Evolutionary conservation across 2,797 vertebrate genomes (phyloP), one percentile per base, ranked within the genome.

Genomic region (Acrocephalus scirpaceus): DNA sequence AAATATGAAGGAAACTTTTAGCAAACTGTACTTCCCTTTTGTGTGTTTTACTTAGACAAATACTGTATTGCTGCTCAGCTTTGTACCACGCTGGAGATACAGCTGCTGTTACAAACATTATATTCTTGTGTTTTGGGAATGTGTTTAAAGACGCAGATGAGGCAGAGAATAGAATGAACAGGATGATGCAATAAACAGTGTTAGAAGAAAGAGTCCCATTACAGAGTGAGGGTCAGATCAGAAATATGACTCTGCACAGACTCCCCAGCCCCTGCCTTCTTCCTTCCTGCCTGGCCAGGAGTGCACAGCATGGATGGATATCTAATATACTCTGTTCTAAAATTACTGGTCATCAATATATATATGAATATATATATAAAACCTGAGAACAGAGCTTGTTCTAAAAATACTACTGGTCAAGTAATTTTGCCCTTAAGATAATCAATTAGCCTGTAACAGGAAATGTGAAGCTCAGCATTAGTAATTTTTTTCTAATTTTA

Each of bases 221-320:
- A 60, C 19, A 71, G 32, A 9, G 9, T 22, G 30, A 4, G 10
- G 13, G 23, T 23, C 60, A 32, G 36, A 17, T 74, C 38, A 80
- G 69, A 80, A 71, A 36, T 5, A 14, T 44, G 65, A 36, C 34
- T 29, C 10, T 70, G 40, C 23, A 42, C 16, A 6, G 4, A 7
- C 16, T 42, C 16, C 38, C 17, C 32, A 38, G 50, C n/a, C n/a
- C 10, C 22, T 92, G 51, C 44, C 25, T 40, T 0, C 51, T 44
- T 61, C 34, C 38, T 34, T 9, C n/a, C 79, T 70, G 26, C 36
- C 51, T 36, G 36, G 21, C 58, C 17, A 29, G 40, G 40, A 58
- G 13, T 15, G 30, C 36, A 34, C 7, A 8, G 9, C 32, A 30
- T 0, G 0, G 1, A 0, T 13, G 53, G 25, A 7, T 95, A 32